phyloP scores from a whole-genome alignment of 2,888 invertebrate genomes.

The Patella depressa region DNA sequence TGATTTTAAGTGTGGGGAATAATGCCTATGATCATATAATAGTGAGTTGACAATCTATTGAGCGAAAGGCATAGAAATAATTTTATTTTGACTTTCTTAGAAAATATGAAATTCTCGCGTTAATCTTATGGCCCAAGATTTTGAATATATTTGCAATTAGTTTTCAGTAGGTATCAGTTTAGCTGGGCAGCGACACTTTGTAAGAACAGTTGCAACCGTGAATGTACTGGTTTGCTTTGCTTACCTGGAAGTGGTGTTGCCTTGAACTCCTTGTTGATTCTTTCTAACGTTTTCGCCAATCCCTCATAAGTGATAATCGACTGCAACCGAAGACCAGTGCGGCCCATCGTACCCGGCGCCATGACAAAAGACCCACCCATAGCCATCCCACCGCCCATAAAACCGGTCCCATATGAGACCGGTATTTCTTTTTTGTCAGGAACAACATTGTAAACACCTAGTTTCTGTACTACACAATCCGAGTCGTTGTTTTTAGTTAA shows the following conservation, averaged over 20 bases:
- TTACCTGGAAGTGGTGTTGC: conserved; percentile 47
- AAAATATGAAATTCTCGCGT: no score
- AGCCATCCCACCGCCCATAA: conserved; percentile 6
- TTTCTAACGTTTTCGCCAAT: conserved; percentile 40
- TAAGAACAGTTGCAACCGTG: no score
- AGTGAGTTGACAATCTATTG: no score
- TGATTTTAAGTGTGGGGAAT: no score
- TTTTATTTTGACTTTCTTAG: no score
- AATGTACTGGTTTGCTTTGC: neutral
- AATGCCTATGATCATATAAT: no score
- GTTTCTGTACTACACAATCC: conserved; percentile 40
- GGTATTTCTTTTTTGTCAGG: conserved; percentile 38
- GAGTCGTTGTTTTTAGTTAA: conserved; percentile 41
- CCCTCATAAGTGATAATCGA: conserved; percentile 40
- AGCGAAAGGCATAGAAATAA: no score
- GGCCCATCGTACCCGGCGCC: conserved; percentile 12
- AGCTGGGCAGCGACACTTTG: no score
- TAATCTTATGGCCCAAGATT: neutral
- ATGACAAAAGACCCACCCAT: conserved; percentile 5
- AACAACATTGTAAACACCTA: conserved; percentile 47
- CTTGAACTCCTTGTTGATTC: conserved; percentile 40
- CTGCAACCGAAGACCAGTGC: neutral
- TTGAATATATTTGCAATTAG: no score
- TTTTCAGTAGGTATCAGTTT: no score
- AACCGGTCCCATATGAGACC: neutral